phyloP scores from a whole-genome alignment of 2,113 vertebrate genomes.

The Progne subis region DNA sequence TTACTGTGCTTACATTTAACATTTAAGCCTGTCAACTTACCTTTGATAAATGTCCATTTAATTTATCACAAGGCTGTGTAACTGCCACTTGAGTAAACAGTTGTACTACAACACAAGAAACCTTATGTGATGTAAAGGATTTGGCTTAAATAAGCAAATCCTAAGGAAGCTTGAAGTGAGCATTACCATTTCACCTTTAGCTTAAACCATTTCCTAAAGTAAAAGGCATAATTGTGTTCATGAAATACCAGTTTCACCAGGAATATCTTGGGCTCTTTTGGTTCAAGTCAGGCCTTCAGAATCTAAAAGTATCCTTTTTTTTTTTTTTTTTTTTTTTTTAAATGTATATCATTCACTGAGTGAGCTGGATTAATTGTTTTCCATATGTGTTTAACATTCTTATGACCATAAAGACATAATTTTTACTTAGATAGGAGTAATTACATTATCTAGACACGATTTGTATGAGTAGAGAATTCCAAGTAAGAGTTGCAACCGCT shows the following conservation, averaged over 20 bases:
- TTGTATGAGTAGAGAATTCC: neutral
- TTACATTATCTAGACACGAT: neutral
- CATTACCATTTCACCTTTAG: neutral
- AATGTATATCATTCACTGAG: neutral
- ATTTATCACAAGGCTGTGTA: constrained; percentile 20
- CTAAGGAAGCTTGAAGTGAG: neutral
- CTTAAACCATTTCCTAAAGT: neutral
- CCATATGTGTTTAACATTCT: neutral
- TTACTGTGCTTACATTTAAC: neutral
- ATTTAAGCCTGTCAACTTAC: constrained; percentile 15
- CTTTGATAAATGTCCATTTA: constrained; percentile 28
- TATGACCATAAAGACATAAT: neutral
- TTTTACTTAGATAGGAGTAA: neutral
- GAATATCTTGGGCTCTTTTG: neutral
- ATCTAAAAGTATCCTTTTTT: neutral
- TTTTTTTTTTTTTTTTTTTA: neutral
- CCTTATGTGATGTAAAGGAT: neutral
- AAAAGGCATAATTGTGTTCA: neutral
- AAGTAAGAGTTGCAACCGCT: neutral
- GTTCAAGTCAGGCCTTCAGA: neutral
- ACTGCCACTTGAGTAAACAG: constrained; percentile 41
- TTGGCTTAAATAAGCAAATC: neutral
- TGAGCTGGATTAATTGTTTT: neutral
- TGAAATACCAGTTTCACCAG: neutral
- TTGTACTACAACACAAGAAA: neutral